phyloP scores from a whole-genome alignment of 2,888 invertebrate genomes.

The Odontocolon sp. region DNA sequence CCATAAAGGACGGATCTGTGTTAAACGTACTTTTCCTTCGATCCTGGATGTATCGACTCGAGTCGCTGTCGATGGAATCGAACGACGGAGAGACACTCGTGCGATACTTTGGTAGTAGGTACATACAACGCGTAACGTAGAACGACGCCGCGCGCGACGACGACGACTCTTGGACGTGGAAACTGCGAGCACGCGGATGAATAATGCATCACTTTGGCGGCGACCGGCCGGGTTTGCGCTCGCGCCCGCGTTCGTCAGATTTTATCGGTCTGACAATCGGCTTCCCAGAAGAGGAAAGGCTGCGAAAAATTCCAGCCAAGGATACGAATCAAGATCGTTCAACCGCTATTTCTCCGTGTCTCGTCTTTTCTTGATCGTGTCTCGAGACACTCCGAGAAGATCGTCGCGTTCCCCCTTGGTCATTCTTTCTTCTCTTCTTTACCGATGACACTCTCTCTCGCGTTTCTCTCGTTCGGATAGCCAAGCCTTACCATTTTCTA shows the following conservation, averaged over 20 bases:
- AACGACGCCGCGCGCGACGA: slow-evolving; percentile 11
- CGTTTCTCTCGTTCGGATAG: slow-evolving; percentile 7
- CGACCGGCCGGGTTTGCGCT: slow-evolving; percentile 42
- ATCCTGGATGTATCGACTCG: slow-evolving; percentile 21
- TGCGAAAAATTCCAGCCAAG: slow-evolving; percentile 71
- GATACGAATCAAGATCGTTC: slow-evolving; percentile 67
- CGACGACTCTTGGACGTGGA: slow-evolving; percentile 36
- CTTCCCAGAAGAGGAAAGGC: slow-evolving; percentile 73
- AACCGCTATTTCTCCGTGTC: slow-evolving; percentile 56
- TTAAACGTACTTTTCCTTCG: slow-evolving; percentile 42
- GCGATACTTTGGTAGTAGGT: slow-evolving; percentile 27
- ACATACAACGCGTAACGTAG: slow-evolving; percentile 48
- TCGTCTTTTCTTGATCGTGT: slow-evolving; percentile 2
- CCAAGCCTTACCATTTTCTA: too few relatives aligned
- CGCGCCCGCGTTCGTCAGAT: slow-evolving; percentile 66
- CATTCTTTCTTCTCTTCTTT: neutral
- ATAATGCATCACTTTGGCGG: slow-evolving; percentile 62
- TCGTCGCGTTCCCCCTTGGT: neutral
- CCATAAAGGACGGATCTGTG: slow-evolving; percentile 33
- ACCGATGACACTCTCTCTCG: neutral
- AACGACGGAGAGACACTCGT: neutral
- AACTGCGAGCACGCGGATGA: slow-evolving; percentile 56
- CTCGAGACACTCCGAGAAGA: too few relatives aligned
- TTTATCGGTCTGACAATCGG: slow-evolving; percentile 71
- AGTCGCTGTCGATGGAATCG: slow-evolving; percentile 3